Evolutionary conservation across 2,797 vertebrate genomes (phyloP).

Genomic region (Heterohyrax brucei): DNA sequence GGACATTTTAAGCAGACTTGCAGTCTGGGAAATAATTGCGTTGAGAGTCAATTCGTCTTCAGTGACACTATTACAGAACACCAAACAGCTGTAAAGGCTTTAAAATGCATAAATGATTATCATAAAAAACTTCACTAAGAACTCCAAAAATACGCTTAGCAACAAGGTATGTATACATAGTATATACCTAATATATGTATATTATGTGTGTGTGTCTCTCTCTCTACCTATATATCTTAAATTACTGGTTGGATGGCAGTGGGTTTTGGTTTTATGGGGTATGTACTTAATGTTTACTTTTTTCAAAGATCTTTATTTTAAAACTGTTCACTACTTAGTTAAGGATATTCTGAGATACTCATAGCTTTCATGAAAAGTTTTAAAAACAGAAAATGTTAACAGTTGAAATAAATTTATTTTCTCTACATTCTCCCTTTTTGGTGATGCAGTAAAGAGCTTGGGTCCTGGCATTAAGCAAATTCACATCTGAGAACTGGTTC

Average conservation of each 20-base stretch:
- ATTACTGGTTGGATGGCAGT: no score
- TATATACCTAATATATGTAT: no score
- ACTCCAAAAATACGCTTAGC: slow-evolving; percentile 7
- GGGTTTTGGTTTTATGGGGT: not conserved
- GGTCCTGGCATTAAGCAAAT: slow-evolving; percentile 19
- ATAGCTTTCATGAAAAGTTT: slow-evolving; percentile 6
- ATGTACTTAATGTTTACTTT: not conserved
- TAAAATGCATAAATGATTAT: not conserved
- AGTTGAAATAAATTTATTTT: not conserved
- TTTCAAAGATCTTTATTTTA: slow-evolving; percentile 52
- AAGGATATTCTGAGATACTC: slow-evolving; percentile 42
- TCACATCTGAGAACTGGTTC: not conserved
- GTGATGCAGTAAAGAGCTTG: not conserved
- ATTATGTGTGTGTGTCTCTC: no score
- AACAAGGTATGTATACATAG: not conserved
- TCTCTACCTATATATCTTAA: no score
- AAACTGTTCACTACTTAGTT: slow-evolving; percentile 56
- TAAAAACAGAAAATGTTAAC: slow-evolving; percentile 39
- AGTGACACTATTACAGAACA: not conserved
- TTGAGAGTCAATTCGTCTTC: not conserved
- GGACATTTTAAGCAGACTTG: not conserved
- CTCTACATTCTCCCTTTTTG: not conserved
- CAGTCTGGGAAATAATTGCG: not conserved
- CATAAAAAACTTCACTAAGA: not conserved
- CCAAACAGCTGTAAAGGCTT: not conserved